Evolutionary conservation across 1,140 invertebrate genomes (phyloP).

Genomic region (Uloborus diversus): DNA sequence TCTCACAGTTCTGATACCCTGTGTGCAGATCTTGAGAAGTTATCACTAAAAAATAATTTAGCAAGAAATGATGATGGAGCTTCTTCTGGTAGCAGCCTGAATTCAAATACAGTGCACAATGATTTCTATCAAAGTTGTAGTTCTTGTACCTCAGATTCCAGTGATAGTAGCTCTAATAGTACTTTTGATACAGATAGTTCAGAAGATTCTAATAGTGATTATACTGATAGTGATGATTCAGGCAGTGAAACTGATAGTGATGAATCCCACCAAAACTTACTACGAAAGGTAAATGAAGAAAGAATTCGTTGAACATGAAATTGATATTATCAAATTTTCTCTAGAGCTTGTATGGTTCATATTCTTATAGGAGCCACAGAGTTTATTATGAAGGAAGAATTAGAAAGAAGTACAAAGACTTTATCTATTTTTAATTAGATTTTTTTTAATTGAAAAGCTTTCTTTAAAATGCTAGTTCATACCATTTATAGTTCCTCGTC

Average conservation of each 20-base stretch:
- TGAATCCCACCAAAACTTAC: neutral
- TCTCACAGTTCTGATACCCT: neutral
- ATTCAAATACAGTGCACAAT: neutral
- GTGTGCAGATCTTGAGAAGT: neutral
- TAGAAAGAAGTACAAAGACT: too few relatives aligned
- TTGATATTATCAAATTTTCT: too few relatives aligned
- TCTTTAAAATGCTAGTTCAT: too few relatives aligned
- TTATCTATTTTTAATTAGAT: too few relatives aligned
- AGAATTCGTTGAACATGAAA: neutral
- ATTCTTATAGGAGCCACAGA: too few relatives aligned
- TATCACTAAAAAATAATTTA: neutral
- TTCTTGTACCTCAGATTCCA: conserved; percentile 8
- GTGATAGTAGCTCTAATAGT: neutral
- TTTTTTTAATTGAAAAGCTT: too few relatives aligned
- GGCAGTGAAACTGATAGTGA: conserved; percentile 1
- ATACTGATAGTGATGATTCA: conserved; percentile 3
- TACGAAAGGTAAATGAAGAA: conserved; percentile 7
- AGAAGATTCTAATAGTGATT: neutral
- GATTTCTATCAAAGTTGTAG: conserved; percentile 5
- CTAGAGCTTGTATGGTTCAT: too few relatives aligned
- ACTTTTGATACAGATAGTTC: conserved; percentile 10
- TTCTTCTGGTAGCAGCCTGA: neutral
- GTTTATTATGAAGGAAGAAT: too few relatives aligned
- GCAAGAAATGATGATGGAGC: neutral
- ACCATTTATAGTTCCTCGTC: too few relatives aligned